Evolutionary conservation across 2,888 invertebrate genomes (phyloP), one percentile per base, ranked within the genome.

Genomic region (Mythimna vitellina): DNA sequence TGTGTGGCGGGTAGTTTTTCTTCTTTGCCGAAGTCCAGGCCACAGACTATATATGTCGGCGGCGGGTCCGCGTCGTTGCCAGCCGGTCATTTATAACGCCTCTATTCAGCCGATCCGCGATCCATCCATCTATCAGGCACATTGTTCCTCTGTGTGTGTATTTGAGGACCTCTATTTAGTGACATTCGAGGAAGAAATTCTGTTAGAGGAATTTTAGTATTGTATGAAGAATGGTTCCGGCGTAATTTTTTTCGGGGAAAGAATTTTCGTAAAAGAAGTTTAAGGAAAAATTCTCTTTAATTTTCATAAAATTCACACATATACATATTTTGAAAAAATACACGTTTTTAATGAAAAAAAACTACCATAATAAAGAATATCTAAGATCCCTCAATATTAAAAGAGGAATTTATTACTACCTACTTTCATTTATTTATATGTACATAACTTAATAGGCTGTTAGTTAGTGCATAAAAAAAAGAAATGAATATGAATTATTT

Each of bases 71-170:
- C 74, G 68, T 70, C 82, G 85, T 77, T 84, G 87, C 84, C 85
- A 78, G 83, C 63, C 79, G 86, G 86, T 89, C 91, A 91, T 91
- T 91, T 90, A 91, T 91, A 90, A 91, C 89, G 83, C 84, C 87
- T 82, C 89, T 84, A 87, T 89, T 89, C 90, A 86, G 81, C 77
- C 84, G 86, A 86, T 88, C 89, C 88, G 77, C 83, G 86, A 86
- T 88, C 89, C 89, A 88, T 91, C 90, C 91, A 90, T 91, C 91
- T 72, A 86, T 86, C 86, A 66, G 61, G 58, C 79, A 84, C 89
- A 90, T 90, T 89, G 90, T 90, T 88, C 86, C 87, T 76, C 82
- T 82, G 83, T 81, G 76, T 79, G 79, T 68, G 75, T 46, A 46
- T 82, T 82, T 62, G 62, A 73, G 78, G 81, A 74, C 77, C 66